These are phyloP conservation scores for Drosophila eohydei DNA, from an alignment of 2,888 invertebrate species.

Conservation along the genomic window DNA sequence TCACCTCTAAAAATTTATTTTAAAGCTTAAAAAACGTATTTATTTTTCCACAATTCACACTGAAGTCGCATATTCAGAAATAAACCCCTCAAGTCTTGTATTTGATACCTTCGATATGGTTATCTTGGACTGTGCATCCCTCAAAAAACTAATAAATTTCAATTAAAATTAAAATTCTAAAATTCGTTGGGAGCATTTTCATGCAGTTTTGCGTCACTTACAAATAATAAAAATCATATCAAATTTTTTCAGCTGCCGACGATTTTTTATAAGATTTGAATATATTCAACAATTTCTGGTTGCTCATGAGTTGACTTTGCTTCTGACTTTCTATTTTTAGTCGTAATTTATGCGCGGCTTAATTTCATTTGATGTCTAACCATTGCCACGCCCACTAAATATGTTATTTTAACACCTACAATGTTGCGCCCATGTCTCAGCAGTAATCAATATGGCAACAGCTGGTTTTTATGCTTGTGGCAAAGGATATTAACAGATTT, in stretches of 20 bases:
- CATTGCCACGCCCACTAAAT: conserved; percentile 70
- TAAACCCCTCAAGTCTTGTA: too few relatives aligned
- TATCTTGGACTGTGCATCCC: too few relatives aligned
- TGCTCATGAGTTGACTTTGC: conserved; percentile 24
- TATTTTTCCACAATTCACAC: too few relatives aligned
- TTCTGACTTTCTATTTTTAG: conserved; percentile 22
- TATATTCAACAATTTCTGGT: conserved; percentile 67
- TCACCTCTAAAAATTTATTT: too few relatives aligned
- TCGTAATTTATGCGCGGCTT: conserved; percentile 78
- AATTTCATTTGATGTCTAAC: conserved; percentile 77
- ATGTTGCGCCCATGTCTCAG: conserved; percentile 58
- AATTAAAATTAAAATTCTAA: too few relatives aligned
- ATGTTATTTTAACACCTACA: conserved; percentile 81
- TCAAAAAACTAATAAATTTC: too few relatives aligned
- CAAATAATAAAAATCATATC: not conserved
- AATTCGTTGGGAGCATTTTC: too few relatives aligned
- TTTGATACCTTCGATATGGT: too few relatives aligned
- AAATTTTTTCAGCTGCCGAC: not conserved
- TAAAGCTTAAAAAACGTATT: too few relatives aligned
- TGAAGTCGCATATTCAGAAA: too few relatives aligned
- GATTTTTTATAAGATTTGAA: conserved; percentile 57
- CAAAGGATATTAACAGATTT: conserved; percentile 43
- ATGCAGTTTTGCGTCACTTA: too few relatives aligned
- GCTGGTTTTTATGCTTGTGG: conserved; percentile 40
- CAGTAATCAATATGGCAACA: conserved; percentile 51